A percentile compares a stretch with the other conserved stretches of the same genome.
Evolutionary conservation across 2,888 invertebrate species (phyloP).

Genomic region (Tuberolachnus salignus): DNA sequence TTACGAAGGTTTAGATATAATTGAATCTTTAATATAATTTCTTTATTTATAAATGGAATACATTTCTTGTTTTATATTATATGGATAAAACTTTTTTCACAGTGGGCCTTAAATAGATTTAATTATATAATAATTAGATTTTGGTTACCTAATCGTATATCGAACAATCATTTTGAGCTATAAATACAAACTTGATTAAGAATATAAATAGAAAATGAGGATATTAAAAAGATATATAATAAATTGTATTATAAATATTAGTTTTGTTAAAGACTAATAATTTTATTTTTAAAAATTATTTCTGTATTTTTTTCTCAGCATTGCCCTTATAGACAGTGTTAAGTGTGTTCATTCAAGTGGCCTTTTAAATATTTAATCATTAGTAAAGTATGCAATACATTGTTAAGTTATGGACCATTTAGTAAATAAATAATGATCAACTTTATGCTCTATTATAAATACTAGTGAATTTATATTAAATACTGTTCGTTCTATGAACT

Average conservation of each 20-base stretch:
- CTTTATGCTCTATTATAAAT: background rate
- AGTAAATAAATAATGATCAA: slow-evolving; percentile 25
- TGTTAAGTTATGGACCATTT: slow-evolving; percentile 40
- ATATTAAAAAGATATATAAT: slow-evolving; percentile 12
- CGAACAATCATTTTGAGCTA: slow-evolving; percentile 40
- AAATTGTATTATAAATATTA: slow-evolving; percentile 42
- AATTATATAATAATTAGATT: slow-evolving; percentile 23
- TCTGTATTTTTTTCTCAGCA: slow-evolving; percentile 7
- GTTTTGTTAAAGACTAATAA: slow-evolving; percentile 20
- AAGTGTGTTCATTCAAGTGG: slow-evolving; percentile 53
- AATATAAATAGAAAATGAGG: background rate
- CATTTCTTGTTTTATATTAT: background rate
- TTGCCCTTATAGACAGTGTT: slow-evolving; percentile 14
- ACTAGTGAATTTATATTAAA: slow-evolving; percentile 22
- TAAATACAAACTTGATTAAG: slow-evolving; percentile 24
- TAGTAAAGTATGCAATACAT: slow-evolving; percentile 37
- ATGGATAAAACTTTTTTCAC: background rate
- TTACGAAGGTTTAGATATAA: background rate
- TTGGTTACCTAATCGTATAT: slow-evolving; percentile 7
- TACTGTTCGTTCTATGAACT: slow-evolving; percentile 2
- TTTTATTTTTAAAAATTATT: slow-evolving; percentile 31
- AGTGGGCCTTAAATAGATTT: background rate
- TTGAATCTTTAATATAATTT: background rate
- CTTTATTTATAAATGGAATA: background rate
- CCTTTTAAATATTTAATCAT: slow-evolving; percentile 42